Evolutionary conservation across 2,888 invertebrate genomes (phyloP).

Genomic region (Limulus polyphemus): DNA sequence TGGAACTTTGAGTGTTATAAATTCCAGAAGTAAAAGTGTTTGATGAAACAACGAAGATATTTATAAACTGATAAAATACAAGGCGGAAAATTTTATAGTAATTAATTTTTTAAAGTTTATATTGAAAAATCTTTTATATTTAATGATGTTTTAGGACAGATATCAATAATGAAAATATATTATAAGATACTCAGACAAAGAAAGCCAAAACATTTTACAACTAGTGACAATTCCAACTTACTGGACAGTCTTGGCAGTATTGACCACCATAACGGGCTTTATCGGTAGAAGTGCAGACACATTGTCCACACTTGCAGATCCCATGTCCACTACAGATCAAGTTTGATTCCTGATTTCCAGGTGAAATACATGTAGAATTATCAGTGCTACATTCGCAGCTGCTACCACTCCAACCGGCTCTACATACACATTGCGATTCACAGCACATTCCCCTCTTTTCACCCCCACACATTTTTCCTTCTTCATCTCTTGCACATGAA

Average conservation of each 20-base stretch:
- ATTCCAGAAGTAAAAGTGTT: too few species aligned
- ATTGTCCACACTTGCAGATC: constrained; percentile 20
- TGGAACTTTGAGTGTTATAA: too few species aligned
- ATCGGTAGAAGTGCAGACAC: constrained; percentile 16
- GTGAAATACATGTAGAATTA: constrained; percentile 59
- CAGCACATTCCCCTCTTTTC: constrained; percentile 52
- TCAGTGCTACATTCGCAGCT: constrained; percentile 71
- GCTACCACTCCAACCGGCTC: constrained; percentile 61
- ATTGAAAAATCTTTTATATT: too few species aligned
- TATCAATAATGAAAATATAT: too few species aligned
- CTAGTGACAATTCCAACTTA: constrained; percentile 40
- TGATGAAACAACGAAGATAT: too few species aligned
- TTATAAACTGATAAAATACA: too few species aligned
- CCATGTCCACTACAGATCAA: constrained; percentile 20
- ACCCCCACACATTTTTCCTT: constrained; percentile 43
- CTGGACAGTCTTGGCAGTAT: constrained; percentile 86
- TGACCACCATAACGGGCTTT: constrained; percentile 54
- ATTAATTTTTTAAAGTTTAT: too few species aligned
- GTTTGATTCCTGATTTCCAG: constrained; percentile 29
- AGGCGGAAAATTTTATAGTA: too few species aligned
- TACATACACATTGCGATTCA: constrained; percentile 46
- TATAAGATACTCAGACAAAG: too few species aligned
- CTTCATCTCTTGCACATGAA: constrained; percentile 63
- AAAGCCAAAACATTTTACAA: too few species aligned
- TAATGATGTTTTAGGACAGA: too few species aligned